Evolutionary conservation across 2,113 vertebrate genomes (phyloP), one percentile per base, ranked within the genome.

Genomic region (Psilopogon haemacephalus): DNA sequence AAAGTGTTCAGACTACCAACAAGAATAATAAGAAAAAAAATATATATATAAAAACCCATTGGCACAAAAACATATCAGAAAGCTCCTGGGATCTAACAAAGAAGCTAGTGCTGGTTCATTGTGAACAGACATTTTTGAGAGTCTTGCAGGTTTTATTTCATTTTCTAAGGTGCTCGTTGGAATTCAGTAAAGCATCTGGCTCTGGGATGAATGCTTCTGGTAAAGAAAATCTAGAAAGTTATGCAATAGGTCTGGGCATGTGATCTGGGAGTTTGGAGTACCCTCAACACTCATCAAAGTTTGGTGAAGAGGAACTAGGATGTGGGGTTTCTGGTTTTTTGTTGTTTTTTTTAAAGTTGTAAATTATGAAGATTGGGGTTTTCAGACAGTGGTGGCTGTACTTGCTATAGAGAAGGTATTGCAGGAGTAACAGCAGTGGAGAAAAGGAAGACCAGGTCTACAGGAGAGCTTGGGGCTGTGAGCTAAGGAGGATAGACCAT

Each of bases 81-180:
- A 89, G 60, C 52, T 82, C 23, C 77, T 89, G 87, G 69, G 28
- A 56, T 65, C 74, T 94, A 96, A 93, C 69, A 95, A 90, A 93
- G 69, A 76, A 54, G 21, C 28, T 65, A 83, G 84, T 65, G n/a
- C 44, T 88, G 58, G 15, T 52, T 88, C 58, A 68, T 50, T 65
- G 88, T 85, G 88, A 93, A 84, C 79, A 90, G 86, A 62, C 6
- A 70, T 89, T 86, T 91, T 91, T 27, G 76, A 86, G 40, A 44
- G 62, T 81, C n/a, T 88, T 54, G 65, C 19, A 67, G 32, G 74
- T 96, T 78, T 76, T 60, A 72, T 82, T 95, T 93, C 89, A 52
- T 86, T 89, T 65, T 93, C 60, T 48, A 96, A 92, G 30, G 78
- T 24, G 40, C 72, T 94, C 42, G 88, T 48, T 63, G 19, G 77